A percentile compares a stretch with the other conserved stretches of the same genome.
These are phyloP conservation scores for Crepidodera aurea DNA, from an alignment of 2,888 invertebrate species.

Conservation along the genomic window DNA sequence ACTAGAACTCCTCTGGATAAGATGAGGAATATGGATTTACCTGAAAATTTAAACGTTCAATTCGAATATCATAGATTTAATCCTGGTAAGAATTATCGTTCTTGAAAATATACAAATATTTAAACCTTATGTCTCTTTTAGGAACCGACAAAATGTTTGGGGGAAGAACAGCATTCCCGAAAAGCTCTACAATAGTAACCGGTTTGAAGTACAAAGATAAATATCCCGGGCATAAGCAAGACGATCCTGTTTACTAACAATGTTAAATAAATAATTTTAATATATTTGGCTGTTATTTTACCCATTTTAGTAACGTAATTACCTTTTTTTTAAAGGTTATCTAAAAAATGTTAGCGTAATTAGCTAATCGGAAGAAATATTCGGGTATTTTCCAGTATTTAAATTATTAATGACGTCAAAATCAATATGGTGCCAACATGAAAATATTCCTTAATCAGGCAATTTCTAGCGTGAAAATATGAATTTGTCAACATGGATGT, in stretches of 20 bases:
- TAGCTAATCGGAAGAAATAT: too few species aligned
- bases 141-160: constrained; percentile 76
- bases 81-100: constrained; percentile 67
- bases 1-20: constrained; percentile 77
- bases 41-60: constrained; percentile 87
- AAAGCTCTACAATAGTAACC: constrained; percentile 83
- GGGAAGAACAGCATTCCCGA: constrained; percentile 85
- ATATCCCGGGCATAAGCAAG: constrained; percentile 76
- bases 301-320: too few species aligned
- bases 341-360: too few species aligned
- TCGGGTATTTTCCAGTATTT: too few species aligned
- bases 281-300: too few species aligned
- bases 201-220: constrained; percentile 84
- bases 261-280: not conserved
- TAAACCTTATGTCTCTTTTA: constrained; percentile 48
- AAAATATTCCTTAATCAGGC: too few species aligned
- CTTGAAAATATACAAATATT: not conserved
- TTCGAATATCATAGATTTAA: constrained; percentile 83
- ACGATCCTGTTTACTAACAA: not conserved
- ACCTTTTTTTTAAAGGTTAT: too few species aligned
- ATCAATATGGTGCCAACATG: too few species aligned
- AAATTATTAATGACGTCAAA: too few species aligned
- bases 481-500: too few species aligned
- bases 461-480: too few species aligned
- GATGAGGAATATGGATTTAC: constrained; percentile 75